phyloP scores from a whole-genome alignment of 2,797 vertebrate species.

The Cynodonichthys magdalenae region DNA sequence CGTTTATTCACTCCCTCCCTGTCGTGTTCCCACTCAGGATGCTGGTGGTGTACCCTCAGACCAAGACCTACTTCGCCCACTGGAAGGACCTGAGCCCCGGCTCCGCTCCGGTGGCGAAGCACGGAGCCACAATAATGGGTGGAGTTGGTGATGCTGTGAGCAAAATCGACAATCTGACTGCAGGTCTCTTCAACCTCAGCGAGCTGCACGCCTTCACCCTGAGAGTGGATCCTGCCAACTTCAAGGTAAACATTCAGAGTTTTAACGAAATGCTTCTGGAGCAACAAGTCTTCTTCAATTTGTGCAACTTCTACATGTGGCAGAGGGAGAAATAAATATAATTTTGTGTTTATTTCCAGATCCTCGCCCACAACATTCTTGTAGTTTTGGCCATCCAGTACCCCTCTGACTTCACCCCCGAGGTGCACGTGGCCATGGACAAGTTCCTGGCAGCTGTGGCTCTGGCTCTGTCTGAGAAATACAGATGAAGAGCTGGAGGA shows the following conservation, averaged over 20 bases:
- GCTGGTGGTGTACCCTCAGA: conserved; percentile 79
- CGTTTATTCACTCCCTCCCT: fast-evolving
- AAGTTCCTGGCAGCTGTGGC: conserved; percentile 84
- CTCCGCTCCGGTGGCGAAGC: conserved; percentile 75
- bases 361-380: conserved; percentile 81
- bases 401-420: conserved; percentile 73
- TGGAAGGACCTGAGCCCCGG: conserved; percentile 76
- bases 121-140: conserved; percentile 70
- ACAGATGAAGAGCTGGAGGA: conserved; percentile 77
- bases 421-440: conserved; percentile 84
- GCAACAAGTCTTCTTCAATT: no score
- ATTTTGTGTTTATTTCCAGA: conserved; percentile 60
- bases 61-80: conserved; percentile 90
- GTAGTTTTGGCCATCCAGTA: conserved; percentile 79
- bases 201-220: conserved; percentile 88
- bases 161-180: conserved; percentile 75
- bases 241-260: conserved; percentile 74
- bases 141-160: conserved; percentile 67
- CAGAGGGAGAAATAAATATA: not conserved
- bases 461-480: conserved; percentile 86
- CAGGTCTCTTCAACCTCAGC: conserved; percentile 79
- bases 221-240: conserved; percentile 88
- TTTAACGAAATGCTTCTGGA: not conserved
- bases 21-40: conserved; percentile 67
- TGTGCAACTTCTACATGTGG: no score